Evolutionary conservation across 1,140 invertebrate genomes (phyloP), one percentile per base, ranked within the genome.

Genomic region (Hirudo medicinalis): DNA sequence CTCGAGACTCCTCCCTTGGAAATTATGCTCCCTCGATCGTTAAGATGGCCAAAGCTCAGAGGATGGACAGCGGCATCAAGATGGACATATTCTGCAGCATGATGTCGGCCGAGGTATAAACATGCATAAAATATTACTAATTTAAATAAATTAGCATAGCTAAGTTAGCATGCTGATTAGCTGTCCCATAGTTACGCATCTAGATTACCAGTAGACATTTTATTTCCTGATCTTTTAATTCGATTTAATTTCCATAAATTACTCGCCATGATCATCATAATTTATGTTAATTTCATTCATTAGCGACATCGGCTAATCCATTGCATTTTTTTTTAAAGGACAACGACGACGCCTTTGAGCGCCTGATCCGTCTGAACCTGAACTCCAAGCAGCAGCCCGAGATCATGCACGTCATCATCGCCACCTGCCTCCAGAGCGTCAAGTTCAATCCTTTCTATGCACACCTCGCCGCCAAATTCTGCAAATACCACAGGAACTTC

Each of bases 41-140:
- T 4, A 32, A 63, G 57, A 63, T 25, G 57, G 57, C 57, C 29
- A 22, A 32, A 22, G 22, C 29, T 22, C 57, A 63, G 22, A 63
- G 29, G 57, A 63, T 63, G 57, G 29, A 63, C 57, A 63, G 22
- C 20, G 57, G 22, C 15, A 22, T 63, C 22, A 63, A 32, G 57
- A 63, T 32, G 57, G 29, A 22, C 57, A 63, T 63, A 63, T 63
- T 63, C 57, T 63, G 57, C 57, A 63, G 4, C 29, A 63, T 63
- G 22, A 63, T 63, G 57, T 63, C 57, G 1, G 22, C 57, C 8
- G 57, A 63, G 57, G 57, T 63, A 25, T 5, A 49, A 49, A 2
- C 9, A 49, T 8, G 43, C 43, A 49, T 49, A 49, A 49, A 49
- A 36, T 36, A 36, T 36, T 36, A 36, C 32, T 36, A 36, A 36